A percentile compares a stretch with the other conserved stretches of the same genome.
Evolutionary conservation across 2,888 invertebrate genomes (phyloP).

Genomic region (Capitulum mitella): DNA sequence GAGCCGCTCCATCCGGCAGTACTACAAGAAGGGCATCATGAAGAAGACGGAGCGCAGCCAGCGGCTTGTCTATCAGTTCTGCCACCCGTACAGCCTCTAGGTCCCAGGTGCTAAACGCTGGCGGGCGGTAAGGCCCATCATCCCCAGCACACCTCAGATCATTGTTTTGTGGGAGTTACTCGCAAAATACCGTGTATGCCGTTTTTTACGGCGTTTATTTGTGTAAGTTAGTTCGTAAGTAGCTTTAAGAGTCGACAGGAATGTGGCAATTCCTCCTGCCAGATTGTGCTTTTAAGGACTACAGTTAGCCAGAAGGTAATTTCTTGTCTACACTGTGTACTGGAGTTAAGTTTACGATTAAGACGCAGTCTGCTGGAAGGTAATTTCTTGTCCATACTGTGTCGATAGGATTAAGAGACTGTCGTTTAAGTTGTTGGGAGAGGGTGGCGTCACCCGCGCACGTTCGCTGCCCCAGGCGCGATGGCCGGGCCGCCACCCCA

Average conservation of each 20-base stretch:
- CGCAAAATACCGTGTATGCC: slow-evolving; percentile 26
- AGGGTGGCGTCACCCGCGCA: background rate
- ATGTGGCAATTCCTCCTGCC: no score
- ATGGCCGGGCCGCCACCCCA: background rate
- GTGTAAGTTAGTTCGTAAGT: background rate
- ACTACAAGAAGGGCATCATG: slow-evolving; percentile 99
- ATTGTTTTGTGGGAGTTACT: slow-evolving; percentile 16
- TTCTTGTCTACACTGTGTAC: background rate
- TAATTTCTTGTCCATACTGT: slow-evolving; percentile 8
- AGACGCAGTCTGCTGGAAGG: background rate
- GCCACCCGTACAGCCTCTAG: slow-evolving; percentile 84
- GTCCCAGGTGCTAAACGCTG: slow-evolving; percentile 30
- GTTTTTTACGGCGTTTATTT: background rate
- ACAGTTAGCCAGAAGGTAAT: slow-evolving; percentile 11
- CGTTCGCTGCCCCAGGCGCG: background rate
- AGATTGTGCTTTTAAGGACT: background rate
- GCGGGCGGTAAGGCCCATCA: slow-evolving; percentile 20
- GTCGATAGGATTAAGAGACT: background rate
- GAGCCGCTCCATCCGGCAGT: slow-evolving; percentile 92
- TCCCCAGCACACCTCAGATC: slow-evolving; percentile 1
- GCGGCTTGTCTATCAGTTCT: slow-evolving; percentile 97
- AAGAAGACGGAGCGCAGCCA: slow-evolving; percentile 98
- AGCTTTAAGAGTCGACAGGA: background rate
- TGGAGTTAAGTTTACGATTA: background rate
- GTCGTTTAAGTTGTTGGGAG: background rate